Evolutionary conservation across 2,888 invertebrate species (phyloP).

Genomic region (Diarsia rubi): DNA sequence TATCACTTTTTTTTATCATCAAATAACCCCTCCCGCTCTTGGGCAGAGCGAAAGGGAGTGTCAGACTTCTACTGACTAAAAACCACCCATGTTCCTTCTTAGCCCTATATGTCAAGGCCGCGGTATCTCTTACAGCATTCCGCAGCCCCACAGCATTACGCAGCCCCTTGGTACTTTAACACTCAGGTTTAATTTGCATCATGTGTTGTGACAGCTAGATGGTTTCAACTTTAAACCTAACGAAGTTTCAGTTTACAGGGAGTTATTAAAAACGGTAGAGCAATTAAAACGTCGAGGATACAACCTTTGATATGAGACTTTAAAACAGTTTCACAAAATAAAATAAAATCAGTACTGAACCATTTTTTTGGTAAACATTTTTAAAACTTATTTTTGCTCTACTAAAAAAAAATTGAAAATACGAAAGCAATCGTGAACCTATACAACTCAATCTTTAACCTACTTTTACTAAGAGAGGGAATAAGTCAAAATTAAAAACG

Average conservation of each 20-base stretch:
- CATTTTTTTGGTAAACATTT: not conserved
- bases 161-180: too few species aligned
- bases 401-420: not conserved
- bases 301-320: not conserved
- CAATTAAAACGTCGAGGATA: not conserved
- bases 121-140: too few species aligned
- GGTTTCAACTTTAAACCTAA: not conserved
- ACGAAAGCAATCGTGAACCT: conserved; percentile 26
- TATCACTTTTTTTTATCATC: too few species aligned
- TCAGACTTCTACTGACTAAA: too few species aligned
- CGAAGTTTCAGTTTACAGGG: not conserved
- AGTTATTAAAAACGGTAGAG: not conserved
- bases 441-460: conserved; percentile 56
- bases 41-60: too few species aligned
- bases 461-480: conserved; percentile 63
- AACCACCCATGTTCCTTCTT: too few species aligned
- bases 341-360: not conserved
- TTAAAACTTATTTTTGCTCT: not conserved
- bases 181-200: not conserved
- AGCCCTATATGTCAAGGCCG: too few species aligned
- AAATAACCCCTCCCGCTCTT: too few species aligned
- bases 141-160: too few species aligned
- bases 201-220: not conserved
- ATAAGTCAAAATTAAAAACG: conserved; percentile 82
- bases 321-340: not conserved